Base-by-base conservation (phyloP, 1,140 invertebrate species). In the Drosophila teissieri region DNA sequence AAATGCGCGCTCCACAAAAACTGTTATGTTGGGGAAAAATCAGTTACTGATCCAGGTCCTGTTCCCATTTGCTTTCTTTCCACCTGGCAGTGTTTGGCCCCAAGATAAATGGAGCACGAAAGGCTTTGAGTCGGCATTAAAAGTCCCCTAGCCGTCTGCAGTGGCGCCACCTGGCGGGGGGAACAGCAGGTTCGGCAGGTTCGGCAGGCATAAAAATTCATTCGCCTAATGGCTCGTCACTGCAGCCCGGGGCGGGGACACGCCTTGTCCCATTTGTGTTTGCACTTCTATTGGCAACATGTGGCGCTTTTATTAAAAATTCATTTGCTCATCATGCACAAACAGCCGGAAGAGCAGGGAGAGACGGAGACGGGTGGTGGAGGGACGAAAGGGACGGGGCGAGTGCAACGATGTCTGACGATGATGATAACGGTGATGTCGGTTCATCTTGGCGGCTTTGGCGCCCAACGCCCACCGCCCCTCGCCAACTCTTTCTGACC, bases 231-330 rank as follows among this genome's bases (percentile, higher is more conserved):
- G 84, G 84, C 76, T 84, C 77, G 67, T 83, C 80, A 69, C 52
- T 70, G 80, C 80, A 77, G 61, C 44, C 52, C 0, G 48, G 22
- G 11, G 19, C 10, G 34, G 10, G 45, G 24, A 15, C 46, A 27
- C 54, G 42, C 44, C 40, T 61, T 62, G 61, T 78, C 62, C 73
- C 81, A 86, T 80, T 79, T 83, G 76, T 89, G 81, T 89, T 80
- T 88, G 85, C 84, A 70, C 80, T 88, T 63, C 80, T 80, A 88
- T 88, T 88, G 84, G 84, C 84, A 88, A 89, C 84, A 89, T 89
- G 80, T 89, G 84, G 84, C 62, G 84, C 80, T 89, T 89, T 89
- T 89, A 89, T 89, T 89, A 89, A 89, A 89, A 89, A 89, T 89
- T 89, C 85, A 89, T 89, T 89, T 89, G 83, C 83, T 82, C 63